phyloP scores from a whole-genome alignment of 2,113 vertebrate species.

The Alosa alosa region DNA sequence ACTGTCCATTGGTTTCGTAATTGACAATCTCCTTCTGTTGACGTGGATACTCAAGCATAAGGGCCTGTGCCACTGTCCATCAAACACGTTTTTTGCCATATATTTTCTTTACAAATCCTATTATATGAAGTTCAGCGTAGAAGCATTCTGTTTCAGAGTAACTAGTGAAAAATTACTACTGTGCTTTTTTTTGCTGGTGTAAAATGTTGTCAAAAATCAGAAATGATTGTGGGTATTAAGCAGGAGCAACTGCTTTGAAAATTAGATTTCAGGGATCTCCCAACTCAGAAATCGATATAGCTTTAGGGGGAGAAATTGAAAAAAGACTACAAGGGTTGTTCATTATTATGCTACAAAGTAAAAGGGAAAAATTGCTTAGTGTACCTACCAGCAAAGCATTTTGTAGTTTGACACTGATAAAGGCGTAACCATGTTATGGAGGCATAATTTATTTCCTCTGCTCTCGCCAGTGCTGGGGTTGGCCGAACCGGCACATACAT shows the following conservation, averaged over 20 bases:
- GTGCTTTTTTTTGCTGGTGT: background rate
- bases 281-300: background rate
- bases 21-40: conserved; percentile 27
- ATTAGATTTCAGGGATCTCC: background rate
- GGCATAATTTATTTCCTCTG: conserved; percentile 8
- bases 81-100: no score
- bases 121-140: background rate
- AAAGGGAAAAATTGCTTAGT: background rate
- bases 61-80: no score
- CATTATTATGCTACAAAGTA: background rate
- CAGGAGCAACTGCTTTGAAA: background rate
- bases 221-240: background rate
- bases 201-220: background rate
- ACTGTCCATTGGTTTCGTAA: conserved; percentile 28
- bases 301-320: background rate
- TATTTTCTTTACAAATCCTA: no score
- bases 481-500: conserved; percentile 98
- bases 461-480: conserved; percentile 84
- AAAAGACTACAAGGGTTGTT: background rate
- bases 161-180: background rate
- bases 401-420: background rate
- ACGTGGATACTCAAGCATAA: no score
- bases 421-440: background rate
- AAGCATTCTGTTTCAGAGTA: background rate
- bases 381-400: background rate